Base-by-base conservation (phyloP, 2,888 invertebrate species). In the Chymomyza caudatula region DNA sequence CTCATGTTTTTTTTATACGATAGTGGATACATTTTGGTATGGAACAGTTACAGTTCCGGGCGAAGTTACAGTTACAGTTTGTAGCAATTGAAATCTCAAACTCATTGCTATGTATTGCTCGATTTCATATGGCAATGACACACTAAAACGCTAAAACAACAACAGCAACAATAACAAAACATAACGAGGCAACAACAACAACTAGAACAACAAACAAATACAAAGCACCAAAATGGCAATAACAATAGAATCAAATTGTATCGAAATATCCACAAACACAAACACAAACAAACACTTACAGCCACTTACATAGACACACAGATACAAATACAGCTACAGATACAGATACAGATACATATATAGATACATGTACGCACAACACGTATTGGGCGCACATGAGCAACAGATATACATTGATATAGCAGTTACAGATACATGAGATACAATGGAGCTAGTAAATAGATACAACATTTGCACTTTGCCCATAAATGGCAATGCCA, bases 401-500 rank as follows among this genome's bases (percentile, higher is more conserved):
- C 60, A 65, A 44, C 47, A 58, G 61, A 61, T 67, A 71, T 4
- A 56, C 64, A 29, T 61, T 63, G 62, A 54, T 63, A 67, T 65
- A 69, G 71, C 71, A 62, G 52, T 65, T 61, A 22, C 64, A 58
- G 62, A 70, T 57, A 69, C 68, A 71, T 56, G 66, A 67, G 63
- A 71, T 65, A 74, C 77, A 74, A 62, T 74, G 63, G 67, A 20
- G n/a, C 52, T 22, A 5, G 52, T 51, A 25, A 23, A 66, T 66
- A 78, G 69, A 81, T 81, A 81, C 23, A 52, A 17, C 55, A 55
- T 63, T 66, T 79, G 83, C 81, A 76, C 77, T 73, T 73, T 84
- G 78, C 72, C 82, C 81, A 78, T 86, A 86, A 70, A 86, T 78
- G 86, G 86, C 73, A 64, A 78, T 74, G 81, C 63, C 73, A 78